Conservation (phyloP, 2,113 vertebrate genomes). For the Apistogramma diplotaenia region DNA sequence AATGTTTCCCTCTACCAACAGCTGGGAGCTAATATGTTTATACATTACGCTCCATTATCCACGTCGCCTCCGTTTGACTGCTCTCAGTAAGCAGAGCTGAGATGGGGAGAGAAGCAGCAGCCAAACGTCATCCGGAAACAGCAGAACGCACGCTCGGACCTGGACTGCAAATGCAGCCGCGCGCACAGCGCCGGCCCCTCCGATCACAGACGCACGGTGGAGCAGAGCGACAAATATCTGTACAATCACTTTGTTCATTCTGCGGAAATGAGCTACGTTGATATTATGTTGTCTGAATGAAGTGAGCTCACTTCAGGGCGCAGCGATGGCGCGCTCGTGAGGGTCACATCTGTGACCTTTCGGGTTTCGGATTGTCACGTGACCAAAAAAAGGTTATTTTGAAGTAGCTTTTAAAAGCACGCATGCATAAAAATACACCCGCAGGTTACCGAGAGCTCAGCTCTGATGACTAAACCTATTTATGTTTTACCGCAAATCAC, state of each 20-base stretch:
- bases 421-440: background rate
- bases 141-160: background rate
- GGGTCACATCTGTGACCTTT: constrained; percentile 33
- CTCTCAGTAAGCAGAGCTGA: constrained; percentile 46
- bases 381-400: background rate
- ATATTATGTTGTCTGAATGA: background rate
- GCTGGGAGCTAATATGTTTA: constrained; percentile 63
- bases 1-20: constrained; percentile 49
- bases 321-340: background rate
- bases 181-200: background rate
- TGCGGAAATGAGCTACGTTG: background rate
- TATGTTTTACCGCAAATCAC: background rate
- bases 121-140: background rate
- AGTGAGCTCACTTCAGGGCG: background rate
- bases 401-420: background rate
- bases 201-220: background rate
- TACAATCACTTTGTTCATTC: background rate
- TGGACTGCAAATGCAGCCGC: background rate
- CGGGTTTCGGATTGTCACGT: background rate
- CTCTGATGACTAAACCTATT: background rate
- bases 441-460: background rate
- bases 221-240: background rate
- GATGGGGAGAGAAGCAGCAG: background rate
- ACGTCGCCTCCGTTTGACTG: constrained; percentile 50
- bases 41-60: constrained; percentile 61